Conservation (phyloP, 1,140 invertebrate species). For the Chironomus tepperi region DNA sequence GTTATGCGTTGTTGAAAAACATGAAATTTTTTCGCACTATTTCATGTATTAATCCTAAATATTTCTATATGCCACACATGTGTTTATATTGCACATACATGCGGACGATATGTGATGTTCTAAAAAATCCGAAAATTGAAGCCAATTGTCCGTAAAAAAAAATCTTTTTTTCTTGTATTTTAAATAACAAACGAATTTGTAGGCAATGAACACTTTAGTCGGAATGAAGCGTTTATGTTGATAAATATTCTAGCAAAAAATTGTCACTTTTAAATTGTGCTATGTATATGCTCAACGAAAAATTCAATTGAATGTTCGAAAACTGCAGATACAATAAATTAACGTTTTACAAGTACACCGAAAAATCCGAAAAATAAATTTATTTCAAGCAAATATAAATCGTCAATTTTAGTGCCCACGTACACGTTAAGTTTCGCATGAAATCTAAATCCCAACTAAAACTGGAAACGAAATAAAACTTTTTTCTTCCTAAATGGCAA, state of each 20-base stretch:
- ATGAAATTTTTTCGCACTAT: not conserved
- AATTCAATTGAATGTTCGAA: too few relatives aligned
- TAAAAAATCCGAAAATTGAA: constrained; percentile 2
- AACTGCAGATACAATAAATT: constrained; percentile 18
- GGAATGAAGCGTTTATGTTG: too few relatives aligned
- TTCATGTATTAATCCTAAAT: too few relatives aligned
- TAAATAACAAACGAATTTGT: too few relatives aligned
- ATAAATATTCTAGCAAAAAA: too few relatives aligned
- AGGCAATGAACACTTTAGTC: too few relatives aligned
- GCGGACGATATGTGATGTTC: not conserved
- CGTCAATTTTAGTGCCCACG: not conserved
- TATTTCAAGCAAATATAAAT: too few relatives aligned
- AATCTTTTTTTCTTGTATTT: not conserved
- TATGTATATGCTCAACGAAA: too few relatives aligned
- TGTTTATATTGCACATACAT: not conserved
- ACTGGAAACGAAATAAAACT: not conserved
- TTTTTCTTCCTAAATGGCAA: not conserved
- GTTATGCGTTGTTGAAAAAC: not conserved
- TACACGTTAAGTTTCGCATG: constrained; percentile 11
- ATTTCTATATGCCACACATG: not conserved
- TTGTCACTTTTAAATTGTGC: too few relatives aligned
- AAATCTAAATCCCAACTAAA: constrained; percentile 19
- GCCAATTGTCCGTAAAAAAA: constrained; percentile 10
- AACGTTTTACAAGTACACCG: not conserved
- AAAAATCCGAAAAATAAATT: not conserved